phyloP scores from a whole-genome alignment of 2,113 vertebrate species.

The Scomber colias region DNA sequence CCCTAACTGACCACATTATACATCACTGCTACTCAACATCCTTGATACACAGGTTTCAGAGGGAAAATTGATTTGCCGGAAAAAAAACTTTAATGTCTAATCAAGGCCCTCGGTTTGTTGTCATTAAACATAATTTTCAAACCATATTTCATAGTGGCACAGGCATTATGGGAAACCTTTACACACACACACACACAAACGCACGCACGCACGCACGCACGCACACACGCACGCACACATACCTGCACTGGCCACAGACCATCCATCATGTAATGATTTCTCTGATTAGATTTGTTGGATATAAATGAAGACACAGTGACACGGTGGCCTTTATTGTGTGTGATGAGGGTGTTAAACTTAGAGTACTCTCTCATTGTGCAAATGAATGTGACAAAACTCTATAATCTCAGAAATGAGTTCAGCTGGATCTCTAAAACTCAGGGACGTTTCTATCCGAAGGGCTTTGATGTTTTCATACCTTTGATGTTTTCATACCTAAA shows the following conservation, averaged over 20 bases:
- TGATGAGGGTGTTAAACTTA: too few species aligned
- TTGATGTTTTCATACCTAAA: too few species aligned
- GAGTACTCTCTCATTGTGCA: background rate
- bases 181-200: too few species aligned
- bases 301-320: too few species aligned
- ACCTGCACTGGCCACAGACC: background rate
- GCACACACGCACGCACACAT: too few species aligned
- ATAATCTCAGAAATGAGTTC: background rate
- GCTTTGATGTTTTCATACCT: too few species aligned
- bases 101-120: background rate
- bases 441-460: background rate
- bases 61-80: background rate
- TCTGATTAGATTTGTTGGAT: too few species aligned
- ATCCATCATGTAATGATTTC: conserved; percentile 5
- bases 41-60: conserved; percentile 10
- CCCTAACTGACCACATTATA: conserved; percentile 49
- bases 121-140: conserved; percentile 28
- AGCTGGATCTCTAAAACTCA: background rate
- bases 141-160: background rate
- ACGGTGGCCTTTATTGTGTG: too few species aligned
- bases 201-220: background rate
- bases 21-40: conserved; percentile 23
- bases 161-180: background rate
- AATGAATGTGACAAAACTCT: background rate
- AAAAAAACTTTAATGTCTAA: background rate